These are phyloP conservation scores for Halcyon chelicuti DNA, from an alignment of 2,797 vertebrate species.

Conservation along the genomic window DNA sequence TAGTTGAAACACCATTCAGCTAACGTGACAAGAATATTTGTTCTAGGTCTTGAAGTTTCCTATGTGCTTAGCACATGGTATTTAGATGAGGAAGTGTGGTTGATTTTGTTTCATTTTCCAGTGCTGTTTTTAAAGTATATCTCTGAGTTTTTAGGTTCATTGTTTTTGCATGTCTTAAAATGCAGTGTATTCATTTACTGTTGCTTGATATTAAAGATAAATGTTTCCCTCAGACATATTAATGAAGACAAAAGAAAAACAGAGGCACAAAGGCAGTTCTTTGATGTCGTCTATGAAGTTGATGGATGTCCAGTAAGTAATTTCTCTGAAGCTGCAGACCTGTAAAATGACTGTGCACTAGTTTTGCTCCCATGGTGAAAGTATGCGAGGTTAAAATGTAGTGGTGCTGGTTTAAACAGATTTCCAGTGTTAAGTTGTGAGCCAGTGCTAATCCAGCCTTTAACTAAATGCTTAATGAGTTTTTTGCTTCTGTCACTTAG, in stretches of 20 bases:
- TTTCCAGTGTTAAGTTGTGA: constrained; percentile 11
- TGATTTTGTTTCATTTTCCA: background rate
- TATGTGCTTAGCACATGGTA: background rate
- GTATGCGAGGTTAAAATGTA: background rate
- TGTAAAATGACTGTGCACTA: background rate
- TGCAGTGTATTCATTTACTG: background rate
- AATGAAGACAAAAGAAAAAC: constrained; percentile 99
- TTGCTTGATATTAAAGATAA: background rate
- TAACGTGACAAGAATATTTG: background rate
- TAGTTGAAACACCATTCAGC: too few species aligned
- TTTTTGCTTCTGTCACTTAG: constrained; percentile 71
- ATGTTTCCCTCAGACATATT: constrained; percentile 86
- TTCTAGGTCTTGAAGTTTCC: background rate
- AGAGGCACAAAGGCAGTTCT: constrained; percentile 97
- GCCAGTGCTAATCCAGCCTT: constrained; percentile 12
- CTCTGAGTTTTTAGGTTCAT: background rate
- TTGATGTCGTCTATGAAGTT: constrained; percentile 98
- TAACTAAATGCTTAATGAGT: constrained; percentile 52
- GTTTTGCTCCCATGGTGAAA: background rate
- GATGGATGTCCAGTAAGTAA: constrained; percentile 96
- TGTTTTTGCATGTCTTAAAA: background rate
- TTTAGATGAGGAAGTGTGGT: background rate
- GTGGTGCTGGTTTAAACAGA: constrained; percentile 30
- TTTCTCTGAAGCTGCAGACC: background rate
- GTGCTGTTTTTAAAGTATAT: background rate